Conservation (phyloP, 1,140 invertebrate genomes). For the Pararge aegeria region DNA sequence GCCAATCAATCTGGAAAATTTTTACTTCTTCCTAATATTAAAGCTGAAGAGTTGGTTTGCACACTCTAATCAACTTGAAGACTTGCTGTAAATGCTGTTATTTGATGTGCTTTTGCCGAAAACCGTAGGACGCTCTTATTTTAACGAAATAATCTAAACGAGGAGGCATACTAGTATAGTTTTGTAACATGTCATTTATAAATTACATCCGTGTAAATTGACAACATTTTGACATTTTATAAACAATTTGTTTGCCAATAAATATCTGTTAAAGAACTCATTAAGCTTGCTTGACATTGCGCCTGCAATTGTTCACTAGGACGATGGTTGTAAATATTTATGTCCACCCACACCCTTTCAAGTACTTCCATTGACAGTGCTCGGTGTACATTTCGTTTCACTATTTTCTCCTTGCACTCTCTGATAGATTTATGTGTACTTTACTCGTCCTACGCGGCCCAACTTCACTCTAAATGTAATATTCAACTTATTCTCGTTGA, state of each 20-base stretch:
- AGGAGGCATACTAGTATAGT: too few relatives aligned
- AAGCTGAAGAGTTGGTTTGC: too few relatives aligned
- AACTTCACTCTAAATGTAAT: constrained; percentile 14
- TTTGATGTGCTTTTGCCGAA: too few relatives aligned
- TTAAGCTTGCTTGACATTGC: constrained; percentile 19
- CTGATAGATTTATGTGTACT: constrained; percentile 61
- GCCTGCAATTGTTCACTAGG: constrained; percentile 27
- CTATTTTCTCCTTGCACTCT: constrained; percentile 57
- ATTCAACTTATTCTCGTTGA: constrained; percentile 16
- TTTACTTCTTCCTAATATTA: too few relatives aligned
- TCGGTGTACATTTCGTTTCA: constrained; percentile 43
- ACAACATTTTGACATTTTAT: neutral
- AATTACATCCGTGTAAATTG: neutral
- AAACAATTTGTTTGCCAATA: constrained; percentile 3
- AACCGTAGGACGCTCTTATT: too few relatives aligned
- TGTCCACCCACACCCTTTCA: constrained; percentile 53
- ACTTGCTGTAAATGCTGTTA: too few relatives aligned
- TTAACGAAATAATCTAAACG: too few relatives aligned
- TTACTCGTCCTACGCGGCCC: constrained; percentile 44
- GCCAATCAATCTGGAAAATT: too few relatives aligned
- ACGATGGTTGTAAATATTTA: constrained; percentile 38
- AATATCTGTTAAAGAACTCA: constrained; percentile 31
- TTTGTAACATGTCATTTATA: neutral
- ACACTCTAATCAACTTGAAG: too few relatives aligned
- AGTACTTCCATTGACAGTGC: constrained; percentile 39